Conservation (phyloP, 2,797 vertebrate species). For the Chloroceryle inda region DNA sequence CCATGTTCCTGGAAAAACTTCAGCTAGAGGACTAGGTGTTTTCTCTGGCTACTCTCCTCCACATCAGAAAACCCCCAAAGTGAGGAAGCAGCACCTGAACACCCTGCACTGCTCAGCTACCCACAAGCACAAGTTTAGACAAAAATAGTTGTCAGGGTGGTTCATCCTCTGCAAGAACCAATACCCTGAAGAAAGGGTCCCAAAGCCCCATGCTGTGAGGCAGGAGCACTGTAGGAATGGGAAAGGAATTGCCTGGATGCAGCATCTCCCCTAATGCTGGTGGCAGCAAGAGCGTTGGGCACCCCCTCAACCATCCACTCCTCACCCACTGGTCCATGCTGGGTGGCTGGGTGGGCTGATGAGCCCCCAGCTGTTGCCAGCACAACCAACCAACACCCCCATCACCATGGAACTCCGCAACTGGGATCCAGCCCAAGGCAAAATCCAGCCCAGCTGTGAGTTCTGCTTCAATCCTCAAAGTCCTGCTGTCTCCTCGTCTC, state of each 20-base stretch:
- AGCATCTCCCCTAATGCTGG: fast-evolving
- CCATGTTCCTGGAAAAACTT: slow-evolving; percentile 1
- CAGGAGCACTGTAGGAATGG: fast-evolving
- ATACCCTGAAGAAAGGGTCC: not conserved
- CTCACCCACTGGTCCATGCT: not conserved
- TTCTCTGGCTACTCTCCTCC: not conserved
- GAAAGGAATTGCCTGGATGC: not conserved
- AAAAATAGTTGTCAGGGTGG: not conserved
- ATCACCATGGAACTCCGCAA: not conserved
- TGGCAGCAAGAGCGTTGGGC: not conserved
- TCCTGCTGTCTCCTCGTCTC: fast-evolving
- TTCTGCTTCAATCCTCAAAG: not conserved
- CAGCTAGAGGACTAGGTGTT: not conserved
- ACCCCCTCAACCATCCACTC: not conserved
- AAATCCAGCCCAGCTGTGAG: not conserved
- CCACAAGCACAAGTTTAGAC: not conserved
- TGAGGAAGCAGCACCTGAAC: not conserved
- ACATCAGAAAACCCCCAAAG: not conserved
- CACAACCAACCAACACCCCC: not conserved
- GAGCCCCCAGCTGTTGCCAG: fast-evolving
- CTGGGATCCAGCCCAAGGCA: not conserved
- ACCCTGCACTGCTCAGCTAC: not conserved
- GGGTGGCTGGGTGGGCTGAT: fast-evolving
- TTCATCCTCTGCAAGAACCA: not conserved
- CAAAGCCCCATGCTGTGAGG: fast-evolving